phyloP scores from a whole-genome alignment of 2,797 vertebrate species.

The Periparus ater region DNA sequence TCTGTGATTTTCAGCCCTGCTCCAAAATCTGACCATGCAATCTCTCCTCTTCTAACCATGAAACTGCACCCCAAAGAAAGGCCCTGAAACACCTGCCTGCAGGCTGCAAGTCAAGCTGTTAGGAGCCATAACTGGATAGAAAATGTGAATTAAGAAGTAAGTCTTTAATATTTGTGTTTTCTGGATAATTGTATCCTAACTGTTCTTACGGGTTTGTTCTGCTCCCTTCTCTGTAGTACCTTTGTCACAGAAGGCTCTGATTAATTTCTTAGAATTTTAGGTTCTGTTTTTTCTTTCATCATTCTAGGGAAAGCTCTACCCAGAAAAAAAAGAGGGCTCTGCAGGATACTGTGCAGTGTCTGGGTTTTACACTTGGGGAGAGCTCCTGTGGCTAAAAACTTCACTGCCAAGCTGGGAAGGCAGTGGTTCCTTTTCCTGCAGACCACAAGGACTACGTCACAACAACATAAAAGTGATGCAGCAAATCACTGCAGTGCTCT shows the following conservation, averaged over 20 bases:
- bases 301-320: neutral
- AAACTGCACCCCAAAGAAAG: neutral
- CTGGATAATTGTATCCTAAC: neutral
- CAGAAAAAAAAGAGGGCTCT: neutral
- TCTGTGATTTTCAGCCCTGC: neutral
- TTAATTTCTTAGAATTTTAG: neutral
- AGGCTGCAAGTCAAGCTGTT: neutral
- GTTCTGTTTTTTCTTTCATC: neutral
- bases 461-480: neutral
- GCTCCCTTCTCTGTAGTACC: neutral
- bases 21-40: neutral
- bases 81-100: neutral
- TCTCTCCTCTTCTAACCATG: neutral
- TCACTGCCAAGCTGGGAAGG: neutral
- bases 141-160: neutral
- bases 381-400: neutral
- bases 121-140: neutral
- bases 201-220: neutral
- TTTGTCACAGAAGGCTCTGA: neutral
- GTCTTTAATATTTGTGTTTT: neutral
- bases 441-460: neutral
- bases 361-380: neutral
- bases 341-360: neutral
- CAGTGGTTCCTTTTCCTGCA: neutral
- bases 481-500: constrained; percentile 29